phyloP scores from a whole-genome alignment of 2,113 vertebrate species.

The Carlito syrichta region DNA sequence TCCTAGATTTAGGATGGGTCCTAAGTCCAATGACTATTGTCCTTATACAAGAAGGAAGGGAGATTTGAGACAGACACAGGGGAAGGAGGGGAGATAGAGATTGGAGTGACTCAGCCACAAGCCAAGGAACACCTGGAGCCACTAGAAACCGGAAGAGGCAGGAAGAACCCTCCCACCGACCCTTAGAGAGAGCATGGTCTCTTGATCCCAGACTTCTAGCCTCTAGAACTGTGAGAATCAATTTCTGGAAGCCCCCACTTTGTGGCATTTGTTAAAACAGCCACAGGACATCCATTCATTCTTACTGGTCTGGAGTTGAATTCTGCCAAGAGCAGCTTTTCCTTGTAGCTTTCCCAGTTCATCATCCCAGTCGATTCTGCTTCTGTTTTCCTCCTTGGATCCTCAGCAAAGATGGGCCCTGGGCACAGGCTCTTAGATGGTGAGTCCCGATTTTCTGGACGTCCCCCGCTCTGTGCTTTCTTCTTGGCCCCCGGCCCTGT shows the following conservation, averaged over 20 bases:
- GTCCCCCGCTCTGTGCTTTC: too few species aligned
- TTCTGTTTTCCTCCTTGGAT: not conserved
- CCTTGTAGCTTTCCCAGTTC: not conserved
- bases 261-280: not conserved
- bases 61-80: not conserved
- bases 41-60: not conserved
- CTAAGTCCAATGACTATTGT: accelerated
- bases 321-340: not conserved
- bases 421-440: too few species aligned
- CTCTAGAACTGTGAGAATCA: accelerated
- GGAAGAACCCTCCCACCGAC: accelerated
- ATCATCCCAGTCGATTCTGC: accelerated
- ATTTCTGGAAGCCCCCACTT: accelerated
- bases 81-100: not conserved
- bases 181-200: not conserved
- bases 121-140: accelerated
- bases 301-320: accelerated
- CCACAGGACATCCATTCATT: not conserved
- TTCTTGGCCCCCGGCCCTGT: not conserved
- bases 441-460: accelerated
- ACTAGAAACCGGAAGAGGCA: not conserved
- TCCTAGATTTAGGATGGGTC: too few species aligned
- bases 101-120: accelerated
- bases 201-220: too few species aligned
- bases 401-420: not conserved